phyloP scores from a whole-genome alignment of 2,888 invertebrate species.

The Eilema depressum region DNA sequence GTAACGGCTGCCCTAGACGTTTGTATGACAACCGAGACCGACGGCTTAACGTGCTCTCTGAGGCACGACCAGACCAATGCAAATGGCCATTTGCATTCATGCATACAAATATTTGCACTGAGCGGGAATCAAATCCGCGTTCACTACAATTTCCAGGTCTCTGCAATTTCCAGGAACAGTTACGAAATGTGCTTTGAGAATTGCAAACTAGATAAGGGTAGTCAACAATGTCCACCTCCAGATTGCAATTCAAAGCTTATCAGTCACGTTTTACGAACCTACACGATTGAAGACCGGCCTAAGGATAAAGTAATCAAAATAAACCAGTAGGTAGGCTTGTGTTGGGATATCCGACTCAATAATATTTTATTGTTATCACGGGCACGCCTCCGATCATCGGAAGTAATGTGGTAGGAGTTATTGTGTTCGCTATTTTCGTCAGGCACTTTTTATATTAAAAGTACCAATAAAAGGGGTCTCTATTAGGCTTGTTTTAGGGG shows the following conservation, averaged over 20 bases:
- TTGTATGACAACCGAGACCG: no score
- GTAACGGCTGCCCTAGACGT: no score
- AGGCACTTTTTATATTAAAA: background rate
- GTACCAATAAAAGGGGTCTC: background rate
- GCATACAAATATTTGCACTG: no score
- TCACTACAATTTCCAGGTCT: no score
- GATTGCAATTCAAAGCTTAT: background rate
- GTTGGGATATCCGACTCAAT: conserved; percentile 4
- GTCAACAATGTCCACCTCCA: background rate
- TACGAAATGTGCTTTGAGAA: no score
- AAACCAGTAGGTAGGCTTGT: background rate
- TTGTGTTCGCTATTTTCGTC: conserved; percentile 1
- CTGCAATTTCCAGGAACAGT: no score
- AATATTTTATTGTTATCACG: conserved; percentile 15
- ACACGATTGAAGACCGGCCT: background rate
- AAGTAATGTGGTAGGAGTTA: conserved; percentile 14
- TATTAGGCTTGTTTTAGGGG: no score
- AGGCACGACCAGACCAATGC: no score
- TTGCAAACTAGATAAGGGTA: background rate
- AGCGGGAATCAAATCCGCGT: no score
- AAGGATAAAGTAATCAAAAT: conserved; percentile 8
- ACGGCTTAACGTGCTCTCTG: no score
- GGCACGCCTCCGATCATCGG: conserved; percentile 1
- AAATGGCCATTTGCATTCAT: no score
- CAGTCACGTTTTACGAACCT: background rate